Evolutionary conservation across 2,888 invertebrate species (phyloP), one percentile per base, ranked within the genome.

Genomic region (Drosophila kokeensis): DNA sequence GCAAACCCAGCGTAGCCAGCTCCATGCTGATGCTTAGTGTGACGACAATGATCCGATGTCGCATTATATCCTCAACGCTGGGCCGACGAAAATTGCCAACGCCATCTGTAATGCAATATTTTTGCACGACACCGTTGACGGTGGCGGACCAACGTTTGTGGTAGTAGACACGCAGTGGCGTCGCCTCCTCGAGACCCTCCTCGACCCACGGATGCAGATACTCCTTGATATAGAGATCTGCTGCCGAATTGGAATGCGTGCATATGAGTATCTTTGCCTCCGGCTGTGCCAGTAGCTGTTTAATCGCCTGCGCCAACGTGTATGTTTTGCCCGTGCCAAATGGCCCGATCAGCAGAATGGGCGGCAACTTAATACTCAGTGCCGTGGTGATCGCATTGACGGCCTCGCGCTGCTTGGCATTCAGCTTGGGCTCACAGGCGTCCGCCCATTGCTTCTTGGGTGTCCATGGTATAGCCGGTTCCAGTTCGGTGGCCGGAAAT

Each of bases 291-390:
- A 96, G 92, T 49, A 97, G 93, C 83, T 96, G 95, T 83, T 95
- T 95, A 48, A 96, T 95, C 1, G 96, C 96, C 82, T 95, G 95
- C 0, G 97, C 97, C 80, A 97, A 93, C 0, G 97, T 97, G 89
- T 96, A 97, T 0, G 97, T 97, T 91, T 97, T 97, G 0, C 97
- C 97, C 0, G 97, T 97, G n/a, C 97, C 97, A 92, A 96, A 97
- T 0, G 97, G 97, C 1, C 96, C 96, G 59, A 96, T 95, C 10
- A 97, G 94, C 54, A 97, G 92, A 69, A 97, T 95, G 0, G 96
- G 96, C 0, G 96, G 96, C 59, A 96, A 90, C 63, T 94, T 94
- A 24, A 95, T 93, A 63, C 94, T 94, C 24, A 94, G 91, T 0
- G 96, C 95, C 11, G 96, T 95, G 21, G 96, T 96, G 72, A 97